A percentile compares a stretch with the other conserved stretches of the same genome.
phyloP scores from a whole-genome alignment of 23 tunicate genomes.

The Halocynthia roretzi region DNA sequence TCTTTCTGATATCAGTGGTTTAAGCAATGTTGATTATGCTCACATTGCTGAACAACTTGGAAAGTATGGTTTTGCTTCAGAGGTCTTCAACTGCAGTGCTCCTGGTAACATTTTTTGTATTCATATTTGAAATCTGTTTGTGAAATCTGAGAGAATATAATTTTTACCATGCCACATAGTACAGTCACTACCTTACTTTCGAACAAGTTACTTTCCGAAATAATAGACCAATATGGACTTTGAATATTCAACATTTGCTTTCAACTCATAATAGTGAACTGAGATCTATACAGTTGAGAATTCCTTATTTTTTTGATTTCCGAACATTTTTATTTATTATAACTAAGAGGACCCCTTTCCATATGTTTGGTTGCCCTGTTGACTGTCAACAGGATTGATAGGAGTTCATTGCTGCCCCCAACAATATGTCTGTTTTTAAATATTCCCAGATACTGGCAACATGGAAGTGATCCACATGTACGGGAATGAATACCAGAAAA shows the following conservation, averaged over 20 bases:
- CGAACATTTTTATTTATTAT: too few relatives aligned
- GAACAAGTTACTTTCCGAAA: background rate
- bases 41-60: conserved; percentile 92
- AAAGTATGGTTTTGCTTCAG: conserved; percentile 37
- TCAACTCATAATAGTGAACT: too few relatives aligned
- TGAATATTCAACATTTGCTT: too few relatives aligned
- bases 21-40: conserved; percentile 95
- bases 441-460: conserved; percentile 90
- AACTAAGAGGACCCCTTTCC: too few relatives aligned
- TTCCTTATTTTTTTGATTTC: too few relatives aligned
- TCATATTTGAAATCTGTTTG: background rate
- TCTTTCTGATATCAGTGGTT: conserved; percentile 74
- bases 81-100: conserved; percentile 84
- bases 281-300: too few relatives aligned
- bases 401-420: too few relatives aligned
- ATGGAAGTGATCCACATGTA: conserved; percentile 94
- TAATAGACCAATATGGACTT: background rate
- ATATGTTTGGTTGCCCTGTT: too few relatives aligned
- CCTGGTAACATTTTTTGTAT: conserved; percentile 47
- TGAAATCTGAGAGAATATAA: too few relatives aligned
- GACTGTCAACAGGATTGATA: too few relatives aligned
- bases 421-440: too few relatives aligned
- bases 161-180: background rate
- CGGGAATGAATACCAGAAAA: conserved; percentile 87
- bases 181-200: background rate